Evolutionary conservation across 2,888 invertebrate species (phyloP), one percentile per base, ranked within the genome.

Genomic region (Drosophila quinaria): DNA sequence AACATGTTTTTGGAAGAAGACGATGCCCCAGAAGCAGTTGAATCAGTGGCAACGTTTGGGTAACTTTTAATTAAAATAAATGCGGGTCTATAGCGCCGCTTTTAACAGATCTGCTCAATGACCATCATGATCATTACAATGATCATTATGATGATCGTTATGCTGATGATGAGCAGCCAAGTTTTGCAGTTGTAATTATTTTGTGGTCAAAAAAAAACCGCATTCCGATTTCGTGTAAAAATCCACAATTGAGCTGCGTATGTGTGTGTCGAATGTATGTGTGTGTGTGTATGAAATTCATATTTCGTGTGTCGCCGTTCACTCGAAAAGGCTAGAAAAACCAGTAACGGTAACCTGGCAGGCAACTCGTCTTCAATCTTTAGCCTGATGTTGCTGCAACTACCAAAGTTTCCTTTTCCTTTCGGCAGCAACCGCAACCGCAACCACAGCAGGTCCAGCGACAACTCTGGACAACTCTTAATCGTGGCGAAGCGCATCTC

Each of bases 281-380:
- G 25, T 25, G 25, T 29, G 29, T 62, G 46, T 41, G 42, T 60
- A 41, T 63, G 51, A 67, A 73, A 55, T 67, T 60, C 78, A 81
- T 84, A 70, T 80, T 80, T 88, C 80, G 80, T 82, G 68, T 82
- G 83, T 89, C 87, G 89, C 89, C 79, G 52, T 54, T 65, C 75
- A 68, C 61, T 60, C 17, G 63, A 58, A 49, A 42, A 44, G 33
- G 63, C 71, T 72, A 81, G 74, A 80, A 80, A 83, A 89, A 89
- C 78, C 80, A 25, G 76, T 59, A 74, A 37, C 49, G 51, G 39
- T 17, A 46, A 55, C 11, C 42, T 51, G 19, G 55, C 42, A 47
- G 39, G 37, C 67, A 61, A 59, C 79, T 76, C 74, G 65, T 75
- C 74, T 74, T 70, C 74, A 61, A 39, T 51, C 37, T 42, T 59